Conservation (phyloP, 2,113 vertebrate species). For the Orientallactaga bullata region DNA sequence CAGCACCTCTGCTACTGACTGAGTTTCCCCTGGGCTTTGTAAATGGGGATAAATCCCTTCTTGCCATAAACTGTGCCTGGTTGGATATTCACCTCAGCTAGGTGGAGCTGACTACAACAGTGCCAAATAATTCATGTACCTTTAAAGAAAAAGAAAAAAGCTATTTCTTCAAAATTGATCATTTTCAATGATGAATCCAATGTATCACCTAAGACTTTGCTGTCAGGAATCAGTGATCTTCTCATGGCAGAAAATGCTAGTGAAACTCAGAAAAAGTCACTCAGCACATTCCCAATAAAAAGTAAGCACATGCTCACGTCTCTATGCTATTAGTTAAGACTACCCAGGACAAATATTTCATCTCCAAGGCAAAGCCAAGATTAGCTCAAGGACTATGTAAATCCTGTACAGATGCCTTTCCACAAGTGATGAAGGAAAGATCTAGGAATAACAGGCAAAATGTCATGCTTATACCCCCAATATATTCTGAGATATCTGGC, state of each 20-base stretch:
- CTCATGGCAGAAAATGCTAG: constrained; percentile 57
- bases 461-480: not conserved
- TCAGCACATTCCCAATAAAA: constrained; percentile 66
- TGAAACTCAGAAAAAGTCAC: constrained; percentile 62
- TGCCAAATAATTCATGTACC: not conserved
- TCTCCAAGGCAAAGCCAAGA: constrained; percentile 16
- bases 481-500: not conserved
- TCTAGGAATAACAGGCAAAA: not conserved
- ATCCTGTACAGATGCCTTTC: not conserved
- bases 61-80: too few species aligned
- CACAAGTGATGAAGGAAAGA: not conserved
- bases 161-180: constrained; percentile 43
- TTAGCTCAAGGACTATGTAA: not conserved
- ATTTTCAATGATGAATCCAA: constrained; percentile 71
- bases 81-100: too few species aligned
- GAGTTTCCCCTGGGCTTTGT: too few species aligned
- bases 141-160: constrained; percentile 39
- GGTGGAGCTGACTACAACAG: too few species aligned
- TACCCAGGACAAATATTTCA: constrained; percentile 55
- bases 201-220: constrained; percentile 72
- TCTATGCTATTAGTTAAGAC: constrained; percentile 55
- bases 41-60: too few species aligned
- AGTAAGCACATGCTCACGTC: constrained; percentile 65
- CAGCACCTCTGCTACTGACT: too few species aligned
- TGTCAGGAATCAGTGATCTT: constrained; percentile 69